Base-by-base conservation (phyloP, 2,888 invertebrate genomes). In the Petrolisthes cinctipes region DNA sequence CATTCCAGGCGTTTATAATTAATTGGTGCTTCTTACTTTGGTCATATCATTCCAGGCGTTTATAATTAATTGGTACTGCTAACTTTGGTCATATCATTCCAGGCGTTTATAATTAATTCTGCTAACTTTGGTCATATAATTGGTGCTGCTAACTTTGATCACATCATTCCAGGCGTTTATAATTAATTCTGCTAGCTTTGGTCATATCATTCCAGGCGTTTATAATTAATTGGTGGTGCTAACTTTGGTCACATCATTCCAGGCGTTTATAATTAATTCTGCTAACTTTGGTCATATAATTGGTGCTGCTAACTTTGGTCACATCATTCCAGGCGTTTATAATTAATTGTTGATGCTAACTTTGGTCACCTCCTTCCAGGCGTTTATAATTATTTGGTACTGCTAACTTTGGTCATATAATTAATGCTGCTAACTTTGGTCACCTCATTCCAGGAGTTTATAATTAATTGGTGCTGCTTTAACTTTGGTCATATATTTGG, bases 301-400 rank as follows among this genome's bases (percentile, higher is more conserved):
- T 14, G 14, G 61, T 14, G 6, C 7, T 61, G 7, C 6, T 61
- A 9, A 9, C 6, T 61, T 9, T 14, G 6, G 14, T 9, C 14
- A 9, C 61, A 9, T n/a, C n/a, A n/a, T n/a, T 61, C 6, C 14
- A n/a, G 5, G 7, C n/a, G 73, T 71, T 54, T 73, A 23, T 73
- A 73, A 23, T 20, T 83, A 23, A 83, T 20, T 3, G 54, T 1
- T 23, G 83, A 71, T 11, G 73, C 73, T 9, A 14, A 54, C 5
- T 54, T 7, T 4, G 71, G 83, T 71, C 57, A 83, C 56, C n/a
- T 20, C 4, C 23, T 83, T 71, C 83, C 83, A 23, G 73, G 20
- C 9, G n/a, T n/a, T n/a, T n/a, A n/a, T n/a, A n/a, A 23, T 6
- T 76, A 23, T 20, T 20, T 37, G 37, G 4, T 14, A 11, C 14